A percentile compares a stretch with the other conserved stretches of the same genome.
Conservation (phyloP, 1,140 invertebrate genomes). For the Nylanderia fulva region DNA sequence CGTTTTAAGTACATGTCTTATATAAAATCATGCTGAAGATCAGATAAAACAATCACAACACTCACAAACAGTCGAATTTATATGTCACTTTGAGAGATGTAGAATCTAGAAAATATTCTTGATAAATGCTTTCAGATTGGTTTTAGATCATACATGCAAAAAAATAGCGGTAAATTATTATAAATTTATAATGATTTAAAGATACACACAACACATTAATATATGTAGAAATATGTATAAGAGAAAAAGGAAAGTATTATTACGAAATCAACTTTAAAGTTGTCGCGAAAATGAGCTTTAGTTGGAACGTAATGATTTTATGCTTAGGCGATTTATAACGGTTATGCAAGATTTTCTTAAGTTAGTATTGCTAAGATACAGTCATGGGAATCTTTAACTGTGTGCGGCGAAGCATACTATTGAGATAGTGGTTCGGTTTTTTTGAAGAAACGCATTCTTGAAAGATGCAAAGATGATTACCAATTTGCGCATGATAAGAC, state of each 20-base stretch:
- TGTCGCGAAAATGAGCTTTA: no score
- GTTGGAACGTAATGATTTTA: not conserved
- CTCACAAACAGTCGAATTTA: not conserved
- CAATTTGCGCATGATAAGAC: not conserved
- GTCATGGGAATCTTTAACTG: not conserved
- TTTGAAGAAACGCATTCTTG: not conserved
- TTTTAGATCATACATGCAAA: not conserved
- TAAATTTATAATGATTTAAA: not conserved
- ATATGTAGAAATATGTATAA: no score
- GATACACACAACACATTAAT: not conserved
- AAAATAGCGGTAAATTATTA: not conserved
- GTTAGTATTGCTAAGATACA: not conserved
- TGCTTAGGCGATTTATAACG: not conserved
- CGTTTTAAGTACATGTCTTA: slow-evolving; percentile 20
- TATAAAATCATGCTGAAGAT: not conserved
- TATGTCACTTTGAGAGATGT: not conserved
- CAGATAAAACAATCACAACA: not conserved
- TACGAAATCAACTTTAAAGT: no score
- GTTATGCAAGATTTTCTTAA: not conserved
- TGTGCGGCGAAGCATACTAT: not conserved
- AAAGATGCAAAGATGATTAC: not conserved
- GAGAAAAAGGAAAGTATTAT: no score
- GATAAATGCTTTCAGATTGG: not conserved
- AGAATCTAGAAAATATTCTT: not conserved
- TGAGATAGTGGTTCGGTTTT: not conserved